These are phyloP conservation scores for Oedothorax gibbosus DNA, from an alignment of 1,140 invertebrate species.

Conservation along the genomic window DNA sequence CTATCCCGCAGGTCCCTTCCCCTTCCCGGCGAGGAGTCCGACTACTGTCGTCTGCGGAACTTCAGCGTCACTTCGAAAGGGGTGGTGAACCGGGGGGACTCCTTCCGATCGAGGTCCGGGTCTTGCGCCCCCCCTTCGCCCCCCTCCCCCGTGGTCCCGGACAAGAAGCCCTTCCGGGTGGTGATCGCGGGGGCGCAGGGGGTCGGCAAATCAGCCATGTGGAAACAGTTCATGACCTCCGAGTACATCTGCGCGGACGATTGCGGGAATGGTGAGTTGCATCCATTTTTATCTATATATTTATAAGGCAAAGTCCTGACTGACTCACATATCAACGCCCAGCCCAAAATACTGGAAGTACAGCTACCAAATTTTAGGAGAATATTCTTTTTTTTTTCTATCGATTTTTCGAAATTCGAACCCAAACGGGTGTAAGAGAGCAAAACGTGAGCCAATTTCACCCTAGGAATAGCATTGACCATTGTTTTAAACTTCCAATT, in stretches of 20 bases:
- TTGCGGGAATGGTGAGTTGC: conserved; percentile 72
- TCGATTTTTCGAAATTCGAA: too few species aligned
- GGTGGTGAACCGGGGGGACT: conserved; percentile 79
- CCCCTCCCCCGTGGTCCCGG: conserved; percentile 65
- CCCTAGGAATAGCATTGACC: too few species aligned
- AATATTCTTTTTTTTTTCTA: too few species aligned
- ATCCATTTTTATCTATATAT: not conserved
- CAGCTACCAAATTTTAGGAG: too few species aligned
- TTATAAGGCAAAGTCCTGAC: too few species aligned
- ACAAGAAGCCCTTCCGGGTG: conserved; percentile 74
- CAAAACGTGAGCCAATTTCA: too few species aligned
- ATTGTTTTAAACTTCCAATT: too few species aligned
- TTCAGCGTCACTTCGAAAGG: conserved; percentile 92
- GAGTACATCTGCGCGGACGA: conserved; percentile 95
- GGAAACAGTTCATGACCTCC: conserved; percentile 93
- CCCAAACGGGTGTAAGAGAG: too few species aligned
- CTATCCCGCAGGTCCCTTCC: conserved; percentile 19
- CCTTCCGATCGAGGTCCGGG: conserved; percentile 73
- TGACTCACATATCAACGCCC: too few species aligned
- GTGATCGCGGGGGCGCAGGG: conserved; percentile 86
- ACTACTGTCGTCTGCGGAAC: conserved; percentile 79
- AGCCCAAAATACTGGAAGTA: too few species aligned
- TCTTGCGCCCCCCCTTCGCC: conserved; percentile 72
- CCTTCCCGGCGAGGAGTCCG: conserved; percentile 60
- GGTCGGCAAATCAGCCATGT: conserved; percentile 91